A percentile compares a stretch with the other conserved stretches of the same genome.
Evolutionary conservation across 2,888 invertebrate species (phyloP).

Genomic region (Apantesis nais): DNA sequence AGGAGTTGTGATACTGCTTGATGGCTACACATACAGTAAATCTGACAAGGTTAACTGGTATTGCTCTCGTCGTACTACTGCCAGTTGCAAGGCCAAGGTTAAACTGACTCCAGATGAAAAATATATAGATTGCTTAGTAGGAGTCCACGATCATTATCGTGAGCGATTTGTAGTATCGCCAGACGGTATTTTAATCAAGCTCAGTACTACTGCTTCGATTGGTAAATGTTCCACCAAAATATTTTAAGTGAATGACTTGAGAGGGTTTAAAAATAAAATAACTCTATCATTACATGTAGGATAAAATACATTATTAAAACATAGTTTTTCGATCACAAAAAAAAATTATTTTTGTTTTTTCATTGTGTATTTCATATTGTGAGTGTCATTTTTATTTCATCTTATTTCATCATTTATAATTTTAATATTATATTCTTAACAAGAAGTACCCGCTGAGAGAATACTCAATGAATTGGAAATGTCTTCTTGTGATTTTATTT

Average conservation of each 20-base stretch:
- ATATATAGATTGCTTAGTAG: conserved; percentile 25
- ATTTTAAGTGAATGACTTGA: neutral
- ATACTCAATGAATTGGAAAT: neutral
- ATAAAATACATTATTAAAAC: neutral
- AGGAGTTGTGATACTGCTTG: conserved; percentile 41
- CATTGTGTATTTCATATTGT: neutral
- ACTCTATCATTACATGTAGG: neutral
- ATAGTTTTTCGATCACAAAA: neutral
- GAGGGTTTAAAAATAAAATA: neutral
- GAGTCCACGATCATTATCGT: conserved; percentile 6
- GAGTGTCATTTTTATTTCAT: neutral
- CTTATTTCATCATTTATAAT: neutral
- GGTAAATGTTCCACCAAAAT: neutral
- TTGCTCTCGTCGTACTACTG: conserved; percentile 43
- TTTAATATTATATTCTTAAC: neutral
- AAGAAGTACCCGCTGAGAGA: neutral
- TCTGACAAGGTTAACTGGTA: conserved; percentile 43
- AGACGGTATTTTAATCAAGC: conserved; percentile 14
- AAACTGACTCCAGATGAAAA: conserved; percentile 40
- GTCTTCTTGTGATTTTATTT: no score
- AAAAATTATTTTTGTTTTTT: neutral
- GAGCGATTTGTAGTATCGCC: conserved; percentile 4
- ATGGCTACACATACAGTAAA: conserved; percentile 50
- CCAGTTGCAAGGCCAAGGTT: conserved; percentile 45
- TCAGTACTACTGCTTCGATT: neutral